These are phyloP conservation scores for Sinosuthora webbiana DNA, from an alignment of 2,113 vertebrate genomes.

Conservation along the genomic window DNA sequence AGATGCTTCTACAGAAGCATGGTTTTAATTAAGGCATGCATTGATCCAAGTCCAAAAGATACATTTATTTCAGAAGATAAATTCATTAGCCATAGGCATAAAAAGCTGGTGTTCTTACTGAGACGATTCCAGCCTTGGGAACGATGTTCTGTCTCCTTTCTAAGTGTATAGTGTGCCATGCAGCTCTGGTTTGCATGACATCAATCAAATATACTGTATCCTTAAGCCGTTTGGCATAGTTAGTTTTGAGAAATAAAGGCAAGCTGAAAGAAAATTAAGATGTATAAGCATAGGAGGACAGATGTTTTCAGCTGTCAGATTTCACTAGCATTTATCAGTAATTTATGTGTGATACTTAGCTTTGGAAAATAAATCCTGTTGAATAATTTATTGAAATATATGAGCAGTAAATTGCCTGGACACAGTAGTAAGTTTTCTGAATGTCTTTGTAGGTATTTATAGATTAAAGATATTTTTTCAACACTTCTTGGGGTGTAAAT, in stretches of 20 bases:
- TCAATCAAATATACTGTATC: conserved; percentile 9
- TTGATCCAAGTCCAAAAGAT: conserved; percentile 59
- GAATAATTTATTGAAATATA: conserved; percentile 51
- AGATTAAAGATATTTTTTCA: background rate
- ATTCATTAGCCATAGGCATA: conserved; percentile 48
- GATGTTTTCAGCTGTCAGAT: conserved; percentile 55
- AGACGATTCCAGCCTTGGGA: background rate
- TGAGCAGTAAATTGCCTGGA: background rate
- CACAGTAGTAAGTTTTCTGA: background rate
- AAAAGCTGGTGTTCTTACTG: conserved; percentile 2
- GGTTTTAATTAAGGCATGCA: conserved; percentile 67
- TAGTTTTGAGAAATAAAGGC: conserved; percentile 52
- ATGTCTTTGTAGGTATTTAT: background rate
- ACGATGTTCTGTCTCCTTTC: background rate
- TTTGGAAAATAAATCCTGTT: conserved; percentile 51
- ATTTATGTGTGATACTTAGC: conserved; percentile 31
- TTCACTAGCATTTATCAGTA: conserved; percentile 36
- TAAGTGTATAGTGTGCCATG: background rate
- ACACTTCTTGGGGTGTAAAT: background rate
- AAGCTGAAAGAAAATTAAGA: conserved; percentile 39
- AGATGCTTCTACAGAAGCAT: conserved; percentile 46
- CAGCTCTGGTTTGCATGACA: background rate
- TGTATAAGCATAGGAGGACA: conserved; percentile 19
- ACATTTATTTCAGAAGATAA: conserved; percentile 53
- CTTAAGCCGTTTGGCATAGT: background rate